Percentiles rank a stretch among this genome's conserved stretches.
Conservation (phyloP, 2,797 vertebrate species). For the Leptoclinus maculatus region DNA sequence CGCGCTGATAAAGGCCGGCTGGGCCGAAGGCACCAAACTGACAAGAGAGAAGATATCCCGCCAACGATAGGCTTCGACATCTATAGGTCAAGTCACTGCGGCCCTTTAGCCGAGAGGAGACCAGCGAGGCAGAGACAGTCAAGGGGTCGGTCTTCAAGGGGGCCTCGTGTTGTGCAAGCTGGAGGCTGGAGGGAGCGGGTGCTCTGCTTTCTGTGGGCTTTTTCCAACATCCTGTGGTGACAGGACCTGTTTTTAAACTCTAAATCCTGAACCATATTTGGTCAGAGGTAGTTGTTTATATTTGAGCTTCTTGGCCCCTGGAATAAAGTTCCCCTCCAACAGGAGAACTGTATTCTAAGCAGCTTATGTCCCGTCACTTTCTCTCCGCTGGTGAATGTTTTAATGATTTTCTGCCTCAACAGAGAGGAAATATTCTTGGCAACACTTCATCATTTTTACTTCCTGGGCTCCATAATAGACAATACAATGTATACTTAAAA, state of each 20-base stretch:
- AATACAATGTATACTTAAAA: constrained; percentile 13
- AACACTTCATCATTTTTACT: constrained; percentile 24
- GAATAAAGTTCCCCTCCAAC: constrained; percentile 65
- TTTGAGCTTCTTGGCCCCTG: constrained; percentile 68
- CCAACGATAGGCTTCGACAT: constrained; percentile 39
- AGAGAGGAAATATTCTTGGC: constrained; percentile 65
- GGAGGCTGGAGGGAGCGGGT: constrained; percentile 41
- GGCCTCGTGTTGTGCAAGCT: constrained; percentile 53
- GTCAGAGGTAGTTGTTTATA: constrained; percentile 79
- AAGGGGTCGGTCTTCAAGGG: constrained; percentile 34
- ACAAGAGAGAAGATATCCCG: constrained; percentile 57
- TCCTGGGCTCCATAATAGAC: constrained; percentile 28
- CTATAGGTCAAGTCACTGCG: constrained; percentile 55
- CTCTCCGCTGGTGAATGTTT: constrained; percentile 60
- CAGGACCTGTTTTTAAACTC: constrained; percentile 75
- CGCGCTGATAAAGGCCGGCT: constrained; percentile 68
- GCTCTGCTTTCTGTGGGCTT: constrained; percentile 75
- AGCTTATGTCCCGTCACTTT: constrained; percentile 74
- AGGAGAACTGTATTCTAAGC: constrained; percentile 69
- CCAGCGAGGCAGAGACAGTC: constrained; percentile 35
- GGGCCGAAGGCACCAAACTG: constrained; percentile 51
- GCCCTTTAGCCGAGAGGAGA: constrained; percentile 12
- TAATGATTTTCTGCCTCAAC: constrained; percentile 69
- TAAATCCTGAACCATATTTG: constrained; percentile 78
- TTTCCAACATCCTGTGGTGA: constrained; percentile 81